Conservation (phyloP, 2,888 invertebrate species). For the Ceramica pisi region DNA sequence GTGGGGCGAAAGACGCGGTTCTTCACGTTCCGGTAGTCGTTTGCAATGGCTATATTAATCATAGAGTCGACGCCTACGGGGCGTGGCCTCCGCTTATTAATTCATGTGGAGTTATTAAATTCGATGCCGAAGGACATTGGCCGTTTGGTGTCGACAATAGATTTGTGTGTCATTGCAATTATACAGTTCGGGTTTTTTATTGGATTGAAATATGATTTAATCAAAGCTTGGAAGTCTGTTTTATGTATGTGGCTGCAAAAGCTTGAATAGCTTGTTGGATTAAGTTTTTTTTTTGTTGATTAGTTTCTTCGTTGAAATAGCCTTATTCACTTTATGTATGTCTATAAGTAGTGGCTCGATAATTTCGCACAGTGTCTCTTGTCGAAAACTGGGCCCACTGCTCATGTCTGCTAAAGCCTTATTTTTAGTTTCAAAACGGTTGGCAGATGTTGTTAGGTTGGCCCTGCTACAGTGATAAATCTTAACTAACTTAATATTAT, state of each 20-base stretch:
- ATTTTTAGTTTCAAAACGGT: not conserved
- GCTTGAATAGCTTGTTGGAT: not conserved
- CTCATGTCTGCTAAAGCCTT: not conserved
- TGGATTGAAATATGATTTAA: slow-evolving; percentile 35
- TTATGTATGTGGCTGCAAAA: slow-evolving; percentile 15
- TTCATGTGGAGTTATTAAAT: slow-evolving; percentile 86
- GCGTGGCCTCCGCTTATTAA: slow-evolving; percentile 88
- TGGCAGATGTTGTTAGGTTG: slow-evolving; percentile 1
- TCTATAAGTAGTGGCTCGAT: not conserved
- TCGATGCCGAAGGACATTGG: slow-evolving; percentile 79
- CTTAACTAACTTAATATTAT: not conserved
- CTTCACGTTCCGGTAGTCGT: slow-evolving; percentile 84
- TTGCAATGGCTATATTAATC: slow-evolving; percentile 85
- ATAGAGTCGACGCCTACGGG: slow-evolving; percentile 87
- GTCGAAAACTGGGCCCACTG: no score
- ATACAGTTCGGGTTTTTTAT: slow-evolving; percentile 45
- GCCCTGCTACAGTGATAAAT: not conserved
- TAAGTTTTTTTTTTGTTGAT: not conserved
- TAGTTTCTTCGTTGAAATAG: not conserved
- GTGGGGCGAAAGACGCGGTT: slow-evolving; percentile 76
- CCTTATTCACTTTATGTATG: not conserved
- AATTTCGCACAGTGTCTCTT: not conserved
- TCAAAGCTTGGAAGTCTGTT: slow-evolving; percentile 22
- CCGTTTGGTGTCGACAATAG: slow-evolving; percentile 64
- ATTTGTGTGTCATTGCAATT: slow-evolving; percentile 59